Conservation (phyloP, 1,140 invertebrate genomes). For the Kradibia gibbosae region DNA sequence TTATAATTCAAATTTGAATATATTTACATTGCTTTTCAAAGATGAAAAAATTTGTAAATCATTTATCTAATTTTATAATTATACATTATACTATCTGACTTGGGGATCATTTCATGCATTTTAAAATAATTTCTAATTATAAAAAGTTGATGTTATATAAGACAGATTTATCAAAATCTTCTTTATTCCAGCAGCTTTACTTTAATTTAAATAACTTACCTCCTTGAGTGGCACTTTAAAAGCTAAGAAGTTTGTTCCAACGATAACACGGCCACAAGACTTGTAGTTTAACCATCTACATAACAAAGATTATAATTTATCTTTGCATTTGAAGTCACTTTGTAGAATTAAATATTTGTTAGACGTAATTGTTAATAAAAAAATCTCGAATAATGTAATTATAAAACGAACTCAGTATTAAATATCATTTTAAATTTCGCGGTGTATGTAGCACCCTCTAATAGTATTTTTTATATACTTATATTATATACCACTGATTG, state of each 20-base stretch:
- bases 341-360: not conserved
- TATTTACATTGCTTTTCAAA: no score
- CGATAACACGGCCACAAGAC: constrained; percentile 77
- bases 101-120: no score
- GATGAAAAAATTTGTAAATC: no score
- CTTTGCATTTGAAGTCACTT: not conserved
- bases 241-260: constrained; percentile 80
- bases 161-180: no score
- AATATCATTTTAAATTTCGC: constrained; percentile 17
- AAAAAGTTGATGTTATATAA: no score
- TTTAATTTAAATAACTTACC: constrained; percentile 72
- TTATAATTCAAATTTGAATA: no score
- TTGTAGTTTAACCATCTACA: constrained; percentile 81
- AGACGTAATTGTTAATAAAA: not conserved
- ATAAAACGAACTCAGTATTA: not conserved
- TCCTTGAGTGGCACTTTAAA: constrained; percentile 85
- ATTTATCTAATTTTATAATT: no score
- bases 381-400: not conserved
- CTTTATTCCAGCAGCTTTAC: no score
- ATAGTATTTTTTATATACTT: not conserved
- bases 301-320: constrained; percentile 51
- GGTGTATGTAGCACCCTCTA: constrained; percentile 19
- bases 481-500: not conserved
- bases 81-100: no score
- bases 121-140: no score